Percentiles rank a stretch among this genome's conserved stretches.
phyloP scores from a whole-genome alignment of 2,888 invertebrate genomes.

The Aporophyla nigra region DNA sequence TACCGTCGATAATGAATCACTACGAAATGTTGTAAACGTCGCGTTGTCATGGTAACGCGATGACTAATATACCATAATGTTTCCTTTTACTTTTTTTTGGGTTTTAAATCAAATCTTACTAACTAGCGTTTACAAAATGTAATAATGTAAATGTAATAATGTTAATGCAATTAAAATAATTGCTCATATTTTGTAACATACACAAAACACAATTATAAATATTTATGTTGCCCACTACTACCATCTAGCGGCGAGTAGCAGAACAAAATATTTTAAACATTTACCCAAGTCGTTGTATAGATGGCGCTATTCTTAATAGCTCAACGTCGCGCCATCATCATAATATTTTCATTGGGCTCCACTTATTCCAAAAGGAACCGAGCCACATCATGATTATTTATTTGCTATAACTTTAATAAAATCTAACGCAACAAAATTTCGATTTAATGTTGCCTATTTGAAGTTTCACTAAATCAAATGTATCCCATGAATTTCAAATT shows the following conservation, averaged over 20 bases:
- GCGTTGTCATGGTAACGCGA: constrained; percentile 42
- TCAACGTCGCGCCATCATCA: not conserved
- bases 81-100: not conserved
- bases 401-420: not conserved
- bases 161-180: not conserved
- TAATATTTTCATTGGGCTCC: not conserved
- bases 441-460: not conserved
- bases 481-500: not conserved
- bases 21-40: constrained; percentile 20
- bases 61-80: not conserved
- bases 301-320: constrained; percentile 28
- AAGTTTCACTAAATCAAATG: not conserved
- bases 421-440: not conserved
- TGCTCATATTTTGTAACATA: not conserved
- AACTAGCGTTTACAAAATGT: not conserved
- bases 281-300: not conserved
- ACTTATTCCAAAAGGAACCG: not conserved
- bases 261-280: constrained; percentile 7
- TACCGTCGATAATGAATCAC: constrained; percentile 7
- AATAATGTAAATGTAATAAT: too few species aligned
- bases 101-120: too few species aligned
- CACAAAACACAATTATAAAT: too few species aligned
- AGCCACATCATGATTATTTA: not conserved
- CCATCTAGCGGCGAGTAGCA: constrained; percentile 63
- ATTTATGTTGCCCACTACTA: not conserved